These are phyloP conservation scores for Harpegnathos saltator DNA, from an alignment of 1,140 invertebrate genomes.

Conservation along the genomic window DNA sequence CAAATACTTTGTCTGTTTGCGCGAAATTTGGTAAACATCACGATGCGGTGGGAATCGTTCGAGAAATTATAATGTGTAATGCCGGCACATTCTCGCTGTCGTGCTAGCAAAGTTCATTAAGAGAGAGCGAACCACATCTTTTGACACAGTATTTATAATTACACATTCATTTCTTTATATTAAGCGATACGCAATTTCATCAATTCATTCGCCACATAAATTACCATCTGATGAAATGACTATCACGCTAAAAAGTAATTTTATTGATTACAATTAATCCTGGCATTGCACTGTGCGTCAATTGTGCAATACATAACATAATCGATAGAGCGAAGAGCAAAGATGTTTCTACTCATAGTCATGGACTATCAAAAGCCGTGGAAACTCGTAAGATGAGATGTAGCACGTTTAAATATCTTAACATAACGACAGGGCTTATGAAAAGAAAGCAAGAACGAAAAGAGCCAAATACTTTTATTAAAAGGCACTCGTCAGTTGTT, in stretches of 20 bases:
- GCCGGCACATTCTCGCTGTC: background rate
- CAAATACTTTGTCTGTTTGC: constrained; percentile 4
- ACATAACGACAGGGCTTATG: background rate
- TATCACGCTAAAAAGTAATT: background rate
- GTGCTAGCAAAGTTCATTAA: background rate
- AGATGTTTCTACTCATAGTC: background rate
- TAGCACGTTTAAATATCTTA: background rate
- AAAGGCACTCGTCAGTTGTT: background rate
- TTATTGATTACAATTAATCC: background rate
- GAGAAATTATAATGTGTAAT: constrained; percentile 23
- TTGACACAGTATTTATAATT: background rate
- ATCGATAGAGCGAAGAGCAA: background rate
- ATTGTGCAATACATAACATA: background rate
- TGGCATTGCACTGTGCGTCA: background rate
- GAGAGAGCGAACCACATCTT: background rate
- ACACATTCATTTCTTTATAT: background rate
- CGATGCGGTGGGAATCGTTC: background rate
- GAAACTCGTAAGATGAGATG: background rate
- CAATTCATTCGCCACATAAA: background rate
- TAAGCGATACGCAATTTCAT: background rate
- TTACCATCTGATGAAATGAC: background rate
- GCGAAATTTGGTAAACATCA: background rate
- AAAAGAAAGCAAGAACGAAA: background rate
- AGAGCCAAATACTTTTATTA: constrained; percentile 27
- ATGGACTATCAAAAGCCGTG: background rate